These are phyloP conservation scores for Caenorhabditis latens DNA, from an alignment of 1,140 invertebrate species.

Conservation along the genomic window DNA sequence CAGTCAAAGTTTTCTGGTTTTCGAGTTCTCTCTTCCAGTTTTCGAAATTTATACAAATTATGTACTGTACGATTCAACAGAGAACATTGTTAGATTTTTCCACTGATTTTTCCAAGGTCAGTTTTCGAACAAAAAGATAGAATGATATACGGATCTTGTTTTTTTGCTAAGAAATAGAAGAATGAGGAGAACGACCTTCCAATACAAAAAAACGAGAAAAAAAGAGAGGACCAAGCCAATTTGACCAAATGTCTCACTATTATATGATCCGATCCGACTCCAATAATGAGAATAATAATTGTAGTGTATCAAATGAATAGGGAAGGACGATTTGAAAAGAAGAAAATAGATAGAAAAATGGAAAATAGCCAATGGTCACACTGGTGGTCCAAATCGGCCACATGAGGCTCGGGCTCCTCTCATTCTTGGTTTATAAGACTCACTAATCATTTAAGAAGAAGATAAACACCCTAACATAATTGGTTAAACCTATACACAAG, in stretches of 20 bases:
- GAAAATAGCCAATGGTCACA: constrained; percentile 15
- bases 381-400: constrained; percentile 3
- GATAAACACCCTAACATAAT: no score
- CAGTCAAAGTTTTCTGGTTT: background rate
- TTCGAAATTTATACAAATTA: background rate
- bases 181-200: constrained; percentile 22
- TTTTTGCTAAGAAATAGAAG: background rate
- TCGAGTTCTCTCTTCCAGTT: background rate
- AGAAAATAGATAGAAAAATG: background rate
- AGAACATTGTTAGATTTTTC: background rate
- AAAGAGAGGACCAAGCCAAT: constrained; percentile 30
- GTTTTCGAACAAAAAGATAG: background rate
- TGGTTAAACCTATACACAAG: no score
- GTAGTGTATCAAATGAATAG: constrained; percentile 50
- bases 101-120: constrained; percentile 15
- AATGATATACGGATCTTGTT: background rate
- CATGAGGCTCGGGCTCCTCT: background rate
- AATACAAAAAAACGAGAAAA: background rate
- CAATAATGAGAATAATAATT: constrained; percentile 46
- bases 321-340: background rate
- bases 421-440: background rate
- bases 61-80: background rate
- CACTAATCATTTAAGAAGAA: background rate
- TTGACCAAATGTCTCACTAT: constrained; percentile 55
- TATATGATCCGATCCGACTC: constrained; percentile 40